Evolutionary conservation across 2,797 vertebrate species (phyloP).

Genomic region (Fistularia commersonii): DNA sequence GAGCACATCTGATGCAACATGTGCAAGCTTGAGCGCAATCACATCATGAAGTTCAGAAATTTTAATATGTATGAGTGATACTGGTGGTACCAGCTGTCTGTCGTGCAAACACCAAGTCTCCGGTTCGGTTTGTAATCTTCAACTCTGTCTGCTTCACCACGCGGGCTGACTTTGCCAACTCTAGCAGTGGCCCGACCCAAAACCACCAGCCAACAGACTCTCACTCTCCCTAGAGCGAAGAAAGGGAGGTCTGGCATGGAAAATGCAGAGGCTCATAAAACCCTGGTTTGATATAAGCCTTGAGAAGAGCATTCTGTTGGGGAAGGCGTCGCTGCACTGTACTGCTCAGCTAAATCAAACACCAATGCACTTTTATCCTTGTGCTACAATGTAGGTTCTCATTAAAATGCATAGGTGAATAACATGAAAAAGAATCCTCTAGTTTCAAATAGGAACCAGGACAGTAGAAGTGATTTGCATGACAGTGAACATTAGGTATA

Average conservation of each 20-base stretch:
- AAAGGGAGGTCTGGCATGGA: slow-evolving; percentile 28
- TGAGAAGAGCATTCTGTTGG: slow-evolving; percentile 9
- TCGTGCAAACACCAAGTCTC: slow-evolving; percentile 12
- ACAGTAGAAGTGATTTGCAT: slow-evolving; percentile 56
- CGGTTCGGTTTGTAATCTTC: slow-evolving; percentile 10
- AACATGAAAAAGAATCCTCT: slow-evolving; percentile 20
- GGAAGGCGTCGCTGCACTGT: background rate
- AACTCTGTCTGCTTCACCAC: slow-evolving; percentile 35
- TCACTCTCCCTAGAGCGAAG: background rate
- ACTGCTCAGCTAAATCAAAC: slow-evolving; percentile 38
- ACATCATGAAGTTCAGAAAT: slow-evolving; percentile 22
- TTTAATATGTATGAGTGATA: slow-evolving; percentile 42
- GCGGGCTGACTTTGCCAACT: slow-evolving; percentile 50
- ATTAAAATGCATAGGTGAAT: slow-evolving; percentile 18
- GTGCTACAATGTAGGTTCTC: slow-evolving; percentile 21
- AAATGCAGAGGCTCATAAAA: slow-evolving; percentile 40
- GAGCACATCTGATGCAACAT: slow-evolving; percentile 75
- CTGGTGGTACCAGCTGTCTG: slow-evolving; percentile 14
- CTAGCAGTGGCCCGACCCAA: slow-evolving; percentile 60
- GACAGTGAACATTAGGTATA: slow-evolving; percentile 49
- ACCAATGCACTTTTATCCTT: slow-evolving; percentile 27
- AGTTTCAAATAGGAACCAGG: slow-evolving; percentile 1
- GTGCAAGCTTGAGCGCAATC: slow-evolving; percentile 60
- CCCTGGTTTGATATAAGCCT: slow-evolving; percentile 31
- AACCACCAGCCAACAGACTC: slow-evolving; percentile 54